Conservation (phyloP, 2,113 vertebrate genomes). For the Gymnobelideus leadbeateri region DNA sequence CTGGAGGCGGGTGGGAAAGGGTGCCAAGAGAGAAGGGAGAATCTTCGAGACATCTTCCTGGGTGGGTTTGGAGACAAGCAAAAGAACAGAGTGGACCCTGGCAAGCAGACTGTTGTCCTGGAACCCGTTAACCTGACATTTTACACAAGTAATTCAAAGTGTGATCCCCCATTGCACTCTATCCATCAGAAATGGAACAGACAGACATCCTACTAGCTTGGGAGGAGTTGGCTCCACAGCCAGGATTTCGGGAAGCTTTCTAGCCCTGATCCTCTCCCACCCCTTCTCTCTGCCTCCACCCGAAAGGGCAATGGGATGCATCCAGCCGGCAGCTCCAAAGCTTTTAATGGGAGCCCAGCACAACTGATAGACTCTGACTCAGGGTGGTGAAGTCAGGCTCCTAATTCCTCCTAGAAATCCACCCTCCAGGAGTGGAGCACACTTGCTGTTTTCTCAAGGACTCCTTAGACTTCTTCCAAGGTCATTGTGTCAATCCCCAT, state of each 20-base stretch:
- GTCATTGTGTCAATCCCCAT: constrained; percentile 30
- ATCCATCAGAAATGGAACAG: neutral
- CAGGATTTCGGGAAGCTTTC: constrained; percentile 1
- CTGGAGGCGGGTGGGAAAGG: neutral
- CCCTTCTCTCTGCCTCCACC: constrained; percentile 68
- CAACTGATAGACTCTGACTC: constrained; percentile 77
- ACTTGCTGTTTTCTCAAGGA: constrained; percentile 77
- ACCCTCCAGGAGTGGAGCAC: constrained; percentile 70
- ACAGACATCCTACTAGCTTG: constrained; percentile 5
- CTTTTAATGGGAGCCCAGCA: constrained; percentile 69
- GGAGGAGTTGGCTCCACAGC: constrained; percentile 32
- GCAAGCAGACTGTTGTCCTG: constrained; percentile 9
- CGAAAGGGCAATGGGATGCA: constrained; percentile 73
- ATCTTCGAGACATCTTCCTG: neutral
- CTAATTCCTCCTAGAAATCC: constrained; percentile 74
- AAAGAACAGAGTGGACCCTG: constrained; percentile 33
- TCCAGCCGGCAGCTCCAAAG: constrained; percentile 68
- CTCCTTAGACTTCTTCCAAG: constrained; percentile 60
- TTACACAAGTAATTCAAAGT: neutral
- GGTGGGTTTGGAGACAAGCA: neutral
- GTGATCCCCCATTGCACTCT: neutral
- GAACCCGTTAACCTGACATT: neutral
- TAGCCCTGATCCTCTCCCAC: constrained; percentile 46
- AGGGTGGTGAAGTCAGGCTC: constrained; percentile 72
- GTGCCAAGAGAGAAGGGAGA: constrained; percentile 17